Evolutionary conservation across 2,888 invertebrate species (phyloP), one percentile per base, ranked within the genome.

Genomic region (Calephelis perditalis): DNA sequence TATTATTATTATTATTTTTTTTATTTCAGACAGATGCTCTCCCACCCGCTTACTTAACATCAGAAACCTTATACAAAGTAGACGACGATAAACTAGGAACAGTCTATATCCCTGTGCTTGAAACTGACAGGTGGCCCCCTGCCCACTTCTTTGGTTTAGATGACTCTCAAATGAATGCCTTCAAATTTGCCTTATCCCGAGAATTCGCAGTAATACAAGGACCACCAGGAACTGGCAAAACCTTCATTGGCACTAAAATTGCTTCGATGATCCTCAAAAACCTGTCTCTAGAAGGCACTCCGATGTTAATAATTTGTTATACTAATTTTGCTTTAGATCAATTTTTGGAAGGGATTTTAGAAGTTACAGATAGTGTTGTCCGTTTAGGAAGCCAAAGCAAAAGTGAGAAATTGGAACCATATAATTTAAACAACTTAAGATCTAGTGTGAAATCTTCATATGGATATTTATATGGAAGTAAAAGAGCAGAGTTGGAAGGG

Each of bases 251-350:
- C 0, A 83, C 96, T 43, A 94, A 95, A 91, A 92, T 97, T 26
- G 93, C 95, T 0, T 86, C 93, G 60, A 92, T 92, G 0, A 74
- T 97, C 36, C 77, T 96, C 2, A 79, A 91, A 62, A 96, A 95
- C 75, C 67, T 87, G 10, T 86, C 89, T 8, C 73, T 91, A n/a
- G 87, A 89, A 67, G 84, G 84, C n/a, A 83, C 85, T 3, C 95
- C 95, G 0, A 94, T 97, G 77, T 82, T 97, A 9, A 87, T 97
- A 0, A 93, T 97, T 26, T 96, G 96, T 72, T 96, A 94, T 76
- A 97, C 96, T 7, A 97, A 97, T 84, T 96, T 96, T 76, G 96
- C 97, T 6, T 82, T 97, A 54, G 97, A 97, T 84, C 96, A 97
- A 76, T 97, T 97, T 76, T 80, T 97, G 45, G 94, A 95, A 76